Evolutionary conservation across 2,888 invertebrate species (phyloP).

Genomic region (Autographa pulchrina): DNA sequence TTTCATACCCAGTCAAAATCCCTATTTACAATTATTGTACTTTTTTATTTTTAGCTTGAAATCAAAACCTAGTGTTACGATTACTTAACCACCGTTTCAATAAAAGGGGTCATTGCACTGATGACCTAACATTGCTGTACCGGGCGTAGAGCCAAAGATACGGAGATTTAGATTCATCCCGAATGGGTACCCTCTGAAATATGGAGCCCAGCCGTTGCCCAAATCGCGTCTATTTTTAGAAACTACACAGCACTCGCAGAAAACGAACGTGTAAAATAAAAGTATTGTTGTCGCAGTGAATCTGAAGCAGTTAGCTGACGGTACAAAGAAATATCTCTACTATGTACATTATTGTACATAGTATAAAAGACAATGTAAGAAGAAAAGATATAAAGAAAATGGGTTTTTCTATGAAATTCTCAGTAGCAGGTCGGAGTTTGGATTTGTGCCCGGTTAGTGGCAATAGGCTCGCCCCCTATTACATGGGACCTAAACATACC

Average conservation of each 20-base stretch:
- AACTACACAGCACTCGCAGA: slow-evolving; percentile 50
- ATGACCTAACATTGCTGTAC: slow-evolving; percentile 68
- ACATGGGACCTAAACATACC: no score
- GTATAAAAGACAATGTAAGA: no score
- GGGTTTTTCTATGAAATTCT: no score
- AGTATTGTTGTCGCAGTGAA: slow-evolving; percentile 44
- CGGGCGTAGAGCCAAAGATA: slow-evolving; percentile 76
- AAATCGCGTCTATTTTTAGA: slow-evolving; percentile 72
- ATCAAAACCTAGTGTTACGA: slow-evolving; percentile 8
- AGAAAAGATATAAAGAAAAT: no score
- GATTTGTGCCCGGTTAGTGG: no score
- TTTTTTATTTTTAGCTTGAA: not conserved
- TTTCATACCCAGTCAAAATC: no score
- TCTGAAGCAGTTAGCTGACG: slow-evolving; percentile 35
- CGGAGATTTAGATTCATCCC: slow-evolving; percentile 79
- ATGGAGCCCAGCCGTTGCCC: slow-evolving; percentile 72
- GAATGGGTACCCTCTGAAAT: slow-evolving; percentile 72
- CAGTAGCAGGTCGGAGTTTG: no score
- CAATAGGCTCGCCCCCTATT: no score
- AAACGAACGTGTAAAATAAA: slow-evolving; percentile 54
- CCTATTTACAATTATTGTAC: no score
- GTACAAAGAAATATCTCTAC: not conserved
- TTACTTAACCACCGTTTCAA: slow-evolving; percentile 55
- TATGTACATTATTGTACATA: no score
- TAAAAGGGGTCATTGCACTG: slow-evolving; percentile 67